phyloP scores from a whole-genome alignment of 2,888 invertebrate genomes.

The Hetaerina titia region DNA sequence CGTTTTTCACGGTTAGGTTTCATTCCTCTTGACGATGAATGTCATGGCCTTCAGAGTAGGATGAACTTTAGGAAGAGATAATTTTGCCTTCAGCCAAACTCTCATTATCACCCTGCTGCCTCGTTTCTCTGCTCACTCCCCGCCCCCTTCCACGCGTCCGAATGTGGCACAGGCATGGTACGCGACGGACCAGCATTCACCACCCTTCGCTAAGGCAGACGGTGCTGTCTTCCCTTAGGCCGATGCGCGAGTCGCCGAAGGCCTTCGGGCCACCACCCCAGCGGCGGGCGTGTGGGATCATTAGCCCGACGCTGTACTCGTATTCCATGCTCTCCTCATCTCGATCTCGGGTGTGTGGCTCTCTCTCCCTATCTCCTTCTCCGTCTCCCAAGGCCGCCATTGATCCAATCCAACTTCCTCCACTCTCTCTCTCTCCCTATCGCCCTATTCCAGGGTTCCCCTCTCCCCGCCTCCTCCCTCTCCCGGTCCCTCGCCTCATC shows the following conservation, averaged over 20 bases:
- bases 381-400: conserved; percentile 52
- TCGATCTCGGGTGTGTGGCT: background rate
- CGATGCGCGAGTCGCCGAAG: too few species aligned
- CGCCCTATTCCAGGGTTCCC: background rate
- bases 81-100: too few species aligned
- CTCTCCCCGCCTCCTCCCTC: background rate
- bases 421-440: background rate
- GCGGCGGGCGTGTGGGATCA: background rate
- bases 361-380: background rate
- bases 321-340: background rate
- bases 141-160: background rate
- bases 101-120: too few species aligned
- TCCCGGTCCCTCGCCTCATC: background rate
- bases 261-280: background rate
- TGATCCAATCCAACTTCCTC: conserved; percentile 41
- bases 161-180: background rate
- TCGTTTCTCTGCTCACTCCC: too few species aligned
- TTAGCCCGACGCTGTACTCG: background rate
- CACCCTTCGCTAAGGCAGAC: background rate
- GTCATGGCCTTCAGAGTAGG: too few species aligned
- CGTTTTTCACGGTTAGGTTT: too few species aligned
- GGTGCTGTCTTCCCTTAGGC: too few species aligned
- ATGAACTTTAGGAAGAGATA: too few species aligned
- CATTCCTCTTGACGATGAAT: too few species aligned
- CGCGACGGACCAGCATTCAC: background rate